A percentile compares a stretch with the other conserved stretches of the same genome.
Evolutionary conservation across 1,140 invertebrate species (phyloP).

Genomic region (Neodiprion virginianus): DNA sequence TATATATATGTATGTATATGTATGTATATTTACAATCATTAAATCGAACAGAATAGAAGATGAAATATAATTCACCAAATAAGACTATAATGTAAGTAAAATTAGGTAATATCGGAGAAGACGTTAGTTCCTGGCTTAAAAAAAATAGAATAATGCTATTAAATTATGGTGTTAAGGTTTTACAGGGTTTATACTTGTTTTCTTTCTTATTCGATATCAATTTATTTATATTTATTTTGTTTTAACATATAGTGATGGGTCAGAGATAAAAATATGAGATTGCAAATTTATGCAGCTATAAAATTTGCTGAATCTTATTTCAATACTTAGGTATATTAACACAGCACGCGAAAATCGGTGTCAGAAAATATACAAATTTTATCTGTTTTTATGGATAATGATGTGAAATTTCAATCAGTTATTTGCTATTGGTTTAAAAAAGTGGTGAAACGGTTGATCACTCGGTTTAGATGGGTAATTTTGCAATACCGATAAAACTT

Average conservation of each 20-base stretch:
- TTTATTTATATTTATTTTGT: too few species aligned
- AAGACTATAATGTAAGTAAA: constrained; percentile 18
- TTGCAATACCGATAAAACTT: too few species aligned
- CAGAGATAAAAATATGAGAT: not conserved
- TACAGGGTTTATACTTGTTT: constrained; percentile 8
- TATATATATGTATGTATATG: constrained; percentile 25
- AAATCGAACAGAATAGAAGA: constrained; percentile 19
- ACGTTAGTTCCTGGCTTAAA: constrained; percentile 36
- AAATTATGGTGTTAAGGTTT: not conserved
- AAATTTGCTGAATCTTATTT: not conserved
- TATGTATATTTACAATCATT: constrained; percentile 18
- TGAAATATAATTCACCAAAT: constrained; percentile 25
- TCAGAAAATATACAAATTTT: too few species aligned
- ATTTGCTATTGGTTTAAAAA: too few species aligned
- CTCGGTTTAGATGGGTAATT: too few species aligned
- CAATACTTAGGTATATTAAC: not conserved
- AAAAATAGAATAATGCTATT: constrained; percentile 11
- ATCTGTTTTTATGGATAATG: too few species aligned
- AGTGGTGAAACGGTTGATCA: too few species aligned
- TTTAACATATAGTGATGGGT: too few species aligned
- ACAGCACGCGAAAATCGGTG: not conserved
- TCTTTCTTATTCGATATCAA: not conserved
- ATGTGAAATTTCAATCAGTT: too few species aligned
- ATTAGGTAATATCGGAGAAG: constrained; percentile 29
- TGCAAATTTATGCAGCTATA: not conserved